Conservation (phyloP, 2,113 vertebrate genomes). For the Mus pahari region DNA sequence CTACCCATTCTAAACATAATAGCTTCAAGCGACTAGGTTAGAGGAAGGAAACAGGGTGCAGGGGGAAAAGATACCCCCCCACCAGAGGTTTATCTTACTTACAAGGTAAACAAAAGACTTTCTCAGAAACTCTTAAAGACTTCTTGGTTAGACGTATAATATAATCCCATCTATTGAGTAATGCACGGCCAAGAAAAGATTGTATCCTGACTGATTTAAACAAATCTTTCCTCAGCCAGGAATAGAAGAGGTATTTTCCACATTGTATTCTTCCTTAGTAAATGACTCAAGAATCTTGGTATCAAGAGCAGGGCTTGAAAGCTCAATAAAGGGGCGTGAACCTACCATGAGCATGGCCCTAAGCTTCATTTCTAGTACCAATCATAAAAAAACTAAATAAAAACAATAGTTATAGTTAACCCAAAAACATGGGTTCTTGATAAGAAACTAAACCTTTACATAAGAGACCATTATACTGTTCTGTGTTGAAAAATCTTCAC, state of each 20-base stretch:
- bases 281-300: background rate
- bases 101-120: background rate
- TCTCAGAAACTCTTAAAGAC: background rate
- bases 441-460: background rate
- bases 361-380: background rate
- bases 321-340: background rate
- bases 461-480: background rate
- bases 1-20: background rate
- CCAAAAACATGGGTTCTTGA: background rate
- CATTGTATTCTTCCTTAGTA: background rate
- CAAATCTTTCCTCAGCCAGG: background rate
- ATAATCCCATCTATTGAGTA: background rate
- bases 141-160: background rate
- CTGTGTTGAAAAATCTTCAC: background rate
- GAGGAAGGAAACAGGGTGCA: background rate
- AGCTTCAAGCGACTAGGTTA: background rate
- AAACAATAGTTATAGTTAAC: background rate
- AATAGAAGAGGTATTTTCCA: background rate
- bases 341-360: accelerated
- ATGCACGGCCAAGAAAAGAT: background rate
- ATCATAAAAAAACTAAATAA: background rate
- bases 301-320: no score
- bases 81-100: background rate
- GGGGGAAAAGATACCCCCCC: background rate
- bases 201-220: background rate